Conservation (phyloP, 1,140 invertebrate genomes). For the Saxidomus purpurata region DNA sequence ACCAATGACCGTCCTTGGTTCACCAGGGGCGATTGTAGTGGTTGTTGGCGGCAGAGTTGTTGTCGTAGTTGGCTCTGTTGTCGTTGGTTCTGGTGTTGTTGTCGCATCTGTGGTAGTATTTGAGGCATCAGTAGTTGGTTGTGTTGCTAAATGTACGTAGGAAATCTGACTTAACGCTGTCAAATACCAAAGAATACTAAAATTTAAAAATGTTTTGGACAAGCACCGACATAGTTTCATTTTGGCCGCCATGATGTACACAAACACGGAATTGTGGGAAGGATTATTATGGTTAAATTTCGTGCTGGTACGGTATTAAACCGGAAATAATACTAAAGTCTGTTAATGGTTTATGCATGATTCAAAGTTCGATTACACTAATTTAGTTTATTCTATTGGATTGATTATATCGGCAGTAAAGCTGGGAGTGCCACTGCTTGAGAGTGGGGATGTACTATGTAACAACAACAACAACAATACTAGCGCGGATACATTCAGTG, state of each 20-base stretch:
- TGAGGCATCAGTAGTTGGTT: background rate
- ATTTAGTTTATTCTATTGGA: too few relatives aligned
- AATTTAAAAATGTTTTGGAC: slow-evolving; percentile 16
- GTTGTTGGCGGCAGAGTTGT: slow-evolving; percentile 51
- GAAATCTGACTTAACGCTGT: background rate
- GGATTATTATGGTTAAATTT: background rate
- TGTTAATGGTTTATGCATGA: too few relatives aligned
- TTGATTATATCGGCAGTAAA: too few relatives aligned
- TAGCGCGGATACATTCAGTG: too few relatives aligned
- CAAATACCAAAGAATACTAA: background rate
- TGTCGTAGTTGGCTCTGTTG: slow-evolving; percentile 21
- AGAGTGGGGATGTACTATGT: too few relatives aligned
- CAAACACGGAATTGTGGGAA: slow-evolving; percentile 64
- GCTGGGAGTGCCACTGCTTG: too few relatives aligned
- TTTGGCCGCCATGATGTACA: slow-evolving; percentile 68
- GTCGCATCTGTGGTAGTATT: background rate
- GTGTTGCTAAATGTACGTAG: background rate
- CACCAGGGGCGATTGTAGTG: slow-evolving; percentile 24
- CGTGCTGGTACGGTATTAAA: background rate
- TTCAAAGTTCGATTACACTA: too few relatives aligned
- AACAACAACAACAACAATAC: too few relatives aligned
- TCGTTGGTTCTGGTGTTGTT: slow-evolving; percentile 29
- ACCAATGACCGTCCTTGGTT: slow-evolving; percentile 55
- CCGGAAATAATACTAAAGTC: too few relatives aligned
- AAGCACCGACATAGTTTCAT: slow-evolving; percentile 63